These are phyloP conservation scores for Apus apus DNA, from an alignment of 2,113 vertebrate species.

Conservation along the genomic window DNA sequence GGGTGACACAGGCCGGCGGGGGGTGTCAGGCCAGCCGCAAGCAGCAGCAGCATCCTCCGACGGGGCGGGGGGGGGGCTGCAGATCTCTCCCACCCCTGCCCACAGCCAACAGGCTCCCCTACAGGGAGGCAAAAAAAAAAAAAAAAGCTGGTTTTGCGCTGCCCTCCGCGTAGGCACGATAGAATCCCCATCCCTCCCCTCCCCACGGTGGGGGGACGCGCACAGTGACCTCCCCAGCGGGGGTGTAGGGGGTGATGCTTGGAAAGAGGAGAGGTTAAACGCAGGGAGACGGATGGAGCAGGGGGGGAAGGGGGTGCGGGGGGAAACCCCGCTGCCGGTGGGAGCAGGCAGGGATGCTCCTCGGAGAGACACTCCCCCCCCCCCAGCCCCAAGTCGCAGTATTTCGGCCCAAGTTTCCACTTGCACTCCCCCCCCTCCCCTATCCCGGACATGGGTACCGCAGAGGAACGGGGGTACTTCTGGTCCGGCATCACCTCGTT, in stretches of 20 bases:
- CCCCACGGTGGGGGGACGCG: fast-evolving
- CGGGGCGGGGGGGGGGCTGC: background rate
- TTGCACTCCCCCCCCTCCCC: too few relatives aligned
- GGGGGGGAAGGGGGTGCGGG: too few relatives aligned
- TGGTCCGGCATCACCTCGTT: background rate
- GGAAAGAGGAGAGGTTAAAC: background rate
- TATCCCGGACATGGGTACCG: fast-evolving
- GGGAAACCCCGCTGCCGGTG: background rate
- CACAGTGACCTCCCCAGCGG: background rate
- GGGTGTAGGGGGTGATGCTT: too few relatives aligned
- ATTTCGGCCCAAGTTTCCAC: background rate
- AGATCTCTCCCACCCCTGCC: too few relatives aligned
- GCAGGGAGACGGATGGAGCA: background rate
- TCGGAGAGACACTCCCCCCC: background rate
- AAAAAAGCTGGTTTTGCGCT: too few relatives aligned
- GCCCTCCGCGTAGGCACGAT: fast-evolving
- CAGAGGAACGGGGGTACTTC: too few relatives aligned
- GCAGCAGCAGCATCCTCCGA: background rate
- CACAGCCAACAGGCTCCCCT: conserved; percentile 1
- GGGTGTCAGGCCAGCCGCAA: too few relatives aligned
- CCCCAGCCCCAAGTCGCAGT: fast-evolving
- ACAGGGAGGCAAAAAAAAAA: background rate
- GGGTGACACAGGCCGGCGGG: background rate
- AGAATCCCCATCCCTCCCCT: background rate
- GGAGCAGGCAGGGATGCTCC: background rate